Percentiles rank a stretch among this genome's conserved stretches.
Conservation (phyloP, 2,888 invertebrate genomes). For the Archips crataeganus region DNA sequence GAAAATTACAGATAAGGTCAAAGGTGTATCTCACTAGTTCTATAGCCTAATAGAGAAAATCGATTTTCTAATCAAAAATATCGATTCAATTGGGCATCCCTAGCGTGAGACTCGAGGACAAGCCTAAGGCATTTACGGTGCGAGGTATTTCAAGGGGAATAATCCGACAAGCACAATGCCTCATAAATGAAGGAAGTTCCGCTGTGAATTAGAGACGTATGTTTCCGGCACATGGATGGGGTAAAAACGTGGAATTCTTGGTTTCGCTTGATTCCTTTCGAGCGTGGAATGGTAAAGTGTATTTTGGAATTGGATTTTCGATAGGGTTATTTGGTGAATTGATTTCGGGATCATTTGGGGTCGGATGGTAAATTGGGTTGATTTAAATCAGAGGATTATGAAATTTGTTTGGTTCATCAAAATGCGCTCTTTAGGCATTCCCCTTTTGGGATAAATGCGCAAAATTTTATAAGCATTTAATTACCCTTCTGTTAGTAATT, state of each 20-base stretch:
- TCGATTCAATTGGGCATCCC: too few species aligned
- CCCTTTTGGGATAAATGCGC: too few species aligned
- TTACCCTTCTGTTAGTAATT: too few species aligned
- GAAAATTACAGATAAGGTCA: too few species aligned
- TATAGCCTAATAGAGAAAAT: too few species aligned
- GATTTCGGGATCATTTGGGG: background rate
- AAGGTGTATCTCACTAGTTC: too few species aligned
- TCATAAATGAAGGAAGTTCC: slow-evolving; percentile 66
- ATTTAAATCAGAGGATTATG: background rate
- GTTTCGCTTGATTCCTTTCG: background rate
- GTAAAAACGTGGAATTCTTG: slow-evolving; percentile 49
- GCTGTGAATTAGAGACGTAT: slow-evolving; percentile 65
- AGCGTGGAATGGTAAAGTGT: slow-evolving; percentile 15
- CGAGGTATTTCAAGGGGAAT: slow-evolving; percentile 50
- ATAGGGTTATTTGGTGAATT: background rate
- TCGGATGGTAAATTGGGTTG: background rate
- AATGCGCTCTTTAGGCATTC: background rate
- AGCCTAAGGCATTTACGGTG: slow-evolving; percentile 41
- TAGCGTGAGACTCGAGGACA: slow-evolving; percentile 46
- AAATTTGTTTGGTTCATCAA: background rate
- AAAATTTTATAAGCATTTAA: too few species aligned
- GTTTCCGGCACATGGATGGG: slow-evolving; percentile 53
- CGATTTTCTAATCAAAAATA: too few species aligned
- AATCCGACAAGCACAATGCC: slow-evolving; percentile 70
- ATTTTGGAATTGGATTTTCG: slow-evolving; percentile 12